A percentile compares a stretch with the other conserved stretches of the same genome.
Conservation (phyloP, 2,797 vertebrate genomes). For the Dendrocincla tyrannina region DNA sequence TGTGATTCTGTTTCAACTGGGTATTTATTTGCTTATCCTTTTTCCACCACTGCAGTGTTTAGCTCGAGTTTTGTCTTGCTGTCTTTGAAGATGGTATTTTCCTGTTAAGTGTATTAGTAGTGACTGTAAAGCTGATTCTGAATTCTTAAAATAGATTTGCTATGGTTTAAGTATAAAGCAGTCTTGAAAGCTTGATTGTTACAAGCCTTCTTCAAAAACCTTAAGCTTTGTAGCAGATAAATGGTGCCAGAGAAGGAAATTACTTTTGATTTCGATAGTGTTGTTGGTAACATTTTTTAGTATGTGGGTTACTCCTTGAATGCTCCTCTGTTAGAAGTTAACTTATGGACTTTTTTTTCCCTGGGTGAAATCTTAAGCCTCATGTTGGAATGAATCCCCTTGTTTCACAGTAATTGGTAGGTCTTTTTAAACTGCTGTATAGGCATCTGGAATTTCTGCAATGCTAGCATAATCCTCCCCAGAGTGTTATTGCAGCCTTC, state of each 20-base stretch:
- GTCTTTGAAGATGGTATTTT: not conserved
- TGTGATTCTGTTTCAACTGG: not conserved
- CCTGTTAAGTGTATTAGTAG: not conserved
- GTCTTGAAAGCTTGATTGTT: not conserved
- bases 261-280: not conserved
- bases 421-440: not conserved
- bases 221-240: not conserved
- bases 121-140: not conserved
- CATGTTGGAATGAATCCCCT: not conserved
- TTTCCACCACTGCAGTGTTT: not conserved
- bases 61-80: not conserved
- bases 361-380: not conserved
- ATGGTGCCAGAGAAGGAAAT: not conserved
- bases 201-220: not conserved
- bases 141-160: not conserved
- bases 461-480: not conserved
- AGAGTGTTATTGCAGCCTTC: not conserved
- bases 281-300: not conserved
- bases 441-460: not conserved
- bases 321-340: not conserved
- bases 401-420: not conserved
- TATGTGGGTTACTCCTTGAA: not conserved
- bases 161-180: not conserved
- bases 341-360: not conserved
- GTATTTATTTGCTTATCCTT: not conserved